Percentiles rank a stretch among this genome's conserved stretches.
Conservation (phyloP, 2,888 invertebrate genomes). For the Tromatobia lineatoria region DNA sequence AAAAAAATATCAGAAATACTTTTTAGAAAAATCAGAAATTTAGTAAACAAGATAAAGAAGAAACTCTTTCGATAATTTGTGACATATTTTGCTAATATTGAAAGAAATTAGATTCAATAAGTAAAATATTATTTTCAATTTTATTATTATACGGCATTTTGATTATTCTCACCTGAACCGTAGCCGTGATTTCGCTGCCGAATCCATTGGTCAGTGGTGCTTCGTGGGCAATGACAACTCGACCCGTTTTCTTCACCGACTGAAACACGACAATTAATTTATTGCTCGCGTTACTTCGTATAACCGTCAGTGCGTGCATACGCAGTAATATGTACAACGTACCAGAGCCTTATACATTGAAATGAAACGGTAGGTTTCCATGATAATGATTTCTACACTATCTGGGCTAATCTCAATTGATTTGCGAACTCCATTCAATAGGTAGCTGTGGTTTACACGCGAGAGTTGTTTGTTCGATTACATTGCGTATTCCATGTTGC, state of each 20-base stretch:
- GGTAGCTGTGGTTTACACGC: background rate
- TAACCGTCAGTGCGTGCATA: background rate
- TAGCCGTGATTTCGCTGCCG: conserved; percentile 97
- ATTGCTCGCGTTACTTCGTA: background rate
- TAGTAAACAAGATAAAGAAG: too few relatives aligned
- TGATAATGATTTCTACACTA: background rate
- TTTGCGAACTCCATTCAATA: conserved; percentile 2
- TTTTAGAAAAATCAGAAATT: too few relatives aligned
- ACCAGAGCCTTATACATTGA: background rate
- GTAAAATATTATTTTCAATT: too few relatives aligned
- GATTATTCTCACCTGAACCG: conserved; percentile 91
- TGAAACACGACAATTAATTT: conserved; percentile 86
- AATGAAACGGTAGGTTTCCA: background rate
- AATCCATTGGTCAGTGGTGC: conserved; percentile 98
- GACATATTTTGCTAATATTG: too few relatives aligned
- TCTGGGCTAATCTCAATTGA: background rate
- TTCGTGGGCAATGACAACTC: conserved; percentile 96
- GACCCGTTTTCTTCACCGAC: conserved; percentile 98
- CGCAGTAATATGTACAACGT: background rate
- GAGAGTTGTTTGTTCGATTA: background rate
- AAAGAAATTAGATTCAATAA: too few relatives aligned
- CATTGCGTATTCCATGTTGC: background rate
- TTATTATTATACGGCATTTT: background rate
- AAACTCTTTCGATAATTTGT: too few relatives aligned
- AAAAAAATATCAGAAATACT: too few relatives aligned